phyloP scores from a whole-genome alignment of 2,113 vertebrate genomes.

The Callospermophilus lateralis region DNA sequence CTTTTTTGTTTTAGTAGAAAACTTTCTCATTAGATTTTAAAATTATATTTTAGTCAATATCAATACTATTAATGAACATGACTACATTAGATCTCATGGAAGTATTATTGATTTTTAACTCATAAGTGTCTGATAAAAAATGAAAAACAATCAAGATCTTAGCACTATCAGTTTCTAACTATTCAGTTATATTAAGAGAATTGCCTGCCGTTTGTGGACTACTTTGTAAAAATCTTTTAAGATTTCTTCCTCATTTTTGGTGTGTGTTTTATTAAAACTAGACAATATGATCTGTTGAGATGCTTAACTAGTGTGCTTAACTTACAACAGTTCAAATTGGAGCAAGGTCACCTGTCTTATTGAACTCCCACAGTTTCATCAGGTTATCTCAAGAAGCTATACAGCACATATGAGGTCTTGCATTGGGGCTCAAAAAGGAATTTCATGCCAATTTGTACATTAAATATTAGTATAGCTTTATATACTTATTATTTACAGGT shows the following conservation, averaged over 20 bases:
- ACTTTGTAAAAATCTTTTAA: background rate
- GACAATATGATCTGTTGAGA: slow-evolving; percentile 28
- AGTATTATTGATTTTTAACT: slow-evolving; percentile 28
- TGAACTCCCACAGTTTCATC: background rate
- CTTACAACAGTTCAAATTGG: slow-evolving; percentile 20
- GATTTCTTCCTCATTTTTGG: slow-evolving; percentile 13
- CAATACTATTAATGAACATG: background rate
- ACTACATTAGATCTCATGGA: background rate
- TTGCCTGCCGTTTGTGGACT: background rate
- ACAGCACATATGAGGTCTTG: background rate
- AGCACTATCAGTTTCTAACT: background rate
- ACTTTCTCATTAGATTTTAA: too few relatives aligned
- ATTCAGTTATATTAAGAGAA: slow-evolving; percentile 36
- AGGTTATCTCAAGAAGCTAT: background rate
- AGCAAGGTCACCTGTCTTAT: background rate
- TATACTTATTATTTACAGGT: background rate
- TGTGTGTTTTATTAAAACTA: slow-evolving; percentile 51
- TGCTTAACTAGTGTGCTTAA: slow-evolving; percentile 41
- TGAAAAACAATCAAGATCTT: background rate
- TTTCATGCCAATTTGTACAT: background rate
- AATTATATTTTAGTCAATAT: too few relatives aligned
- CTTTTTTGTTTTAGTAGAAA: too few relatives aligned
- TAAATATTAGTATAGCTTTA: background rate
- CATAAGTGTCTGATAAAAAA: slow-evolving; percentile 1
- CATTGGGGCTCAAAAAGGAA: background rate